Evolutionary conservation across 2,797 vertebrate genomes (phyloP), one percentile per base, ranked within the genome.

Genomic region (Scomberomorus guttatus): DNA sequence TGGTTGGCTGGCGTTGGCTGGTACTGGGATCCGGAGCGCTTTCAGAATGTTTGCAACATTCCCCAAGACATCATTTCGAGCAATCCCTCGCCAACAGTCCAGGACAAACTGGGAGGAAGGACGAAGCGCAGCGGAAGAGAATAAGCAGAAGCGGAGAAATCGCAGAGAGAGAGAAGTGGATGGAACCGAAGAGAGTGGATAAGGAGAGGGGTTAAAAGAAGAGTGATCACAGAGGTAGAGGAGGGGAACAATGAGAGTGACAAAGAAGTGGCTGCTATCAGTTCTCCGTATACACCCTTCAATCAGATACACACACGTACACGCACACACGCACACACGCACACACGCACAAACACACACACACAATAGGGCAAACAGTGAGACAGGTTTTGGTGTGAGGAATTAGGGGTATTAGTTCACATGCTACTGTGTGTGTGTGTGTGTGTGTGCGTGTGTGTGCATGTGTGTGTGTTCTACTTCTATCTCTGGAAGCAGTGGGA

Each of bases 401-500:
- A 50, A 50, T 50, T 50, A 50, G 46, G n/a, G 46, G 46, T n/a
- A 50, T 50, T 8, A 18, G 46, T 50, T 50, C 39, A 42, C 39
- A 42, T 42, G 12, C 39, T 42, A 42, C 34, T 37, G 34, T 37
- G 34, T 37, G 34, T 37, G 34, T 37, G 34, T 11, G 37, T 11
- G 11, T 11, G 37, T 37, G 37, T 37, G 37, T 37, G 37, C 11
- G 11, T 37, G 37, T 37, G 37, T 37, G 37, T 37, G 37, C 2
- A 9, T 39, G 39, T 39, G 12, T 39, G 39, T 39, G 39, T 42
- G 39, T 42, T 89, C 94, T 91, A 93, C 92, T 77, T 88, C 94
- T 93, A 94, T 93, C 95, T 94, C 90, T 96, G 95, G 83, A 93
- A 95, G 93, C 96, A 96, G 96, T 96, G 95, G 97, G 97, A 97